These are phyloP conservation scores for Mamestra brassicae DNA, from an alignment of 2,888 invertebrate species.

Conservation along the genomic window DNA sequence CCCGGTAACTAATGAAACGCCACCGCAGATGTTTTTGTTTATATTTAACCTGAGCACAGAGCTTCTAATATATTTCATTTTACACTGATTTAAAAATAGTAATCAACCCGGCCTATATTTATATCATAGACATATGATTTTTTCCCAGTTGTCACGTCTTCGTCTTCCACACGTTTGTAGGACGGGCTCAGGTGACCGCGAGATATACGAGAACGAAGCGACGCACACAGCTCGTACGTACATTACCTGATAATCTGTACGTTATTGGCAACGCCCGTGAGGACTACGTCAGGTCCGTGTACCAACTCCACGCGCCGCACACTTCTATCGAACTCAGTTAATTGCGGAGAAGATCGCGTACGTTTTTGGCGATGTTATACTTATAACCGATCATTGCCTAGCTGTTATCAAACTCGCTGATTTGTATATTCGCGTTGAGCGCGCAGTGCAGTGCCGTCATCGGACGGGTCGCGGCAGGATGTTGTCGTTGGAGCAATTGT, in stretches of 20 bases:
- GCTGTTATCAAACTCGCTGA: conserved; percentile 86
- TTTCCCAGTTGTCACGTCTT: conserved; percentile 81
- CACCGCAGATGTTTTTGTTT: conserved; percentile 56
- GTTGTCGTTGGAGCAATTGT: conserved; percentile 89
- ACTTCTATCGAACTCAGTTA: conserved; percentile 80
- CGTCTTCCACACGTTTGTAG: conserved; percentile 79
- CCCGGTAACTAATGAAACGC: conserved; percentile 32
- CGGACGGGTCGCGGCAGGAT: conserved; percentile 86
- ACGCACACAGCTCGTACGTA: conserved; percentile 63
- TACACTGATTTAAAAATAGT: conserved; percentile 84
- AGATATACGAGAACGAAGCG: conserved; percentile 47
- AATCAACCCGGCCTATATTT: conserved; percentile 76
- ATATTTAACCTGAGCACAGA: conserved; percentile 70
- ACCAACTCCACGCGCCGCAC: conserved; percentile 76
- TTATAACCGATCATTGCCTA: conserved; percentile 79
- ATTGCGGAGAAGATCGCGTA: conserved; percentile 81
- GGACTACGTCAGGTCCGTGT: conserved; percentile 79
- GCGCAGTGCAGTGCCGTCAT: conserved; percentile 86
- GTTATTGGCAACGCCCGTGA: conserved; percentile 80
- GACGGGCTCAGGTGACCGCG: conserved; percentile 77
- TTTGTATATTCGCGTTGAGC: conserved; percentile 84
- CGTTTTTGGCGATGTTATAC: conserved; percentile 81
- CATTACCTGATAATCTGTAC: conserved; percentile 77
- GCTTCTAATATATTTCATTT: conserved; percentile 75
- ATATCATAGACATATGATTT: conserved; percentile 74